Conservation (phyloP, 2,888 invertebrate genomes). For the Dascillus cervinus region DNA sequence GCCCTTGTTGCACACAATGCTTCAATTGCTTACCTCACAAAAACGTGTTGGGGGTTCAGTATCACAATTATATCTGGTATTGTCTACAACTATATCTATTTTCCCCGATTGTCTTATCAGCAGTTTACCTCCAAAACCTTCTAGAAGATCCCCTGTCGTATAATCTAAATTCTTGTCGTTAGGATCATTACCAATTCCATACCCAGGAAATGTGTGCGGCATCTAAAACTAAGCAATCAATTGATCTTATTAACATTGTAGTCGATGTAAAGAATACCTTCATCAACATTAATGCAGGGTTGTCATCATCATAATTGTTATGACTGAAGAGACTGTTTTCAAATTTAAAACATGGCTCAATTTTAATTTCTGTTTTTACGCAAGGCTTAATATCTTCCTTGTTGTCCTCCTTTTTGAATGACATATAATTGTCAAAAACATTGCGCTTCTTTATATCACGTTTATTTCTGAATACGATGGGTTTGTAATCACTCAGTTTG, state of each 20-base stretch:
- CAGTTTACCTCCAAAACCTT: conserved; percentile 37
- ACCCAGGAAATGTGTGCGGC: conserved; percentile 36
- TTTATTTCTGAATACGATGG: conserved; percentile 6
- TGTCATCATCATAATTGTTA: conserved; percentile 27
- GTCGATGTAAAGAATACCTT: conserved; percentile 20
- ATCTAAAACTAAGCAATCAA: conserved; percentile 22
- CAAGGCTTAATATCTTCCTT: too few relatives aligned
- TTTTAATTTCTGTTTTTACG: background rate
- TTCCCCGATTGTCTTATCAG: conserved; percentile 32
- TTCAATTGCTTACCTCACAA: too few relatives aligned
- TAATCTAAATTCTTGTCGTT: conserved; percentile 7
- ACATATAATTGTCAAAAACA: too few relatives aligned
- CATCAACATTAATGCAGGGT: conserved; percentile 30
- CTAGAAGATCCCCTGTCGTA: conserved; percentile 28
- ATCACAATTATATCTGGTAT: too few relatives aligned
- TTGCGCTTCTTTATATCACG: background rate
- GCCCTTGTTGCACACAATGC: too few relatives aligned
- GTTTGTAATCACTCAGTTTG: conserved; percentile 25
- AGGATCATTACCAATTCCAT: conserved; percentile 33
- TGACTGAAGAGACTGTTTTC: too few relatives aligned
- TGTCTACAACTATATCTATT: conserved; percentile 35
- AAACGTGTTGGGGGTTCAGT: too few relatives aligned
- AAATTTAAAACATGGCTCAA: conserved; percentile 12
- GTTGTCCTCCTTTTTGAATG: too few relatives aligned
- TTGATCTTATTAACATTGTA: conserved; percentile 6